Base-by-base conservation (phyloP, 1,140 invertebrate genomes). In the Physella acuta region DNA sequence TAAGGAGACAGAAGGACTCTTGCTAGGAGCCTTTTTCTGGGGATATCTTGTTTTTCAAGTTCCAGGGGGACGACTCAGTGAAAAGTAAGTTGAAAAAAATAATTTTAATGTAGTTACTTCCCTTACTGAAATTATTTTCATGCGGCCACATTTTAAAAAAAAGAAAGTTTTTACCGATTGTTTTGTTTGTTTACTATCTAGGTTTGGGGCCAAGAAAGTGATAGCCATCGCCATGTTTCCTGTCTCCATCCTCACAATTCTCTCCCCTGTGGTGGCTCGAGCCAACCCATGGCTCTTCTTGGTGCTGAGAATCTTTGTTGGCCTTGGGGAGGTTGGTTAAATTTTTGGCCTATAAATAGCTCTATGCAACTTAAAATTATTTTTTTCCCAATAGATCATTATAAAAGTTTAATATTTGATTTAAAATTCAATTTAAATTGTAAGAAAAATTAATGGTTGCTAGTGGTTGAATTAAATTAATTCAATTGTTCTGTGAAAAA, bases 11-110 rank as follows among this genome's bases (percentile, higher is more conserved):
- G 92, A 92, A 85, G 93, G 93, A 2, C 82, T 93, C 14, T 89
- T 96, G 49, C 84, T 95, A 30, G 93, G 93, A 76, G 92, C 93
- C 0, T 95, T 95, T 85, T 96, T 95, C 76, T 91, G 90, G 87
- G 91, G 91, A 0, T 91, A 91, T 78, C 87, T 89, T 86, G 17
- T 90, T 86, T 74, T 90, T 89, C 91, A 95, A 85, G 86, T 95
- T 55, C 93, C 94, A 0, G 92, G 92, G 14, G 83, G 83, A 2
- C 83, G 91, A 91, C 75, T 92, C n/a, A 91, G 91, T 1, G 90
- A 92, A 82, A 59, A 36, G 66, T 68, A 68, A 39, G 14, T 55
- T 2, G n/a, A n/a, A n/a, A n/a, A n/a, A n/a, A n/a, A n/a, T n/a
- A n/a, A n/a, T n/a, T n/a, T n/a, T n/a, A n/a, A n/a, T n/a, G n/a